These are phyloP conservation scores for Sinotaia quadrata DNA, from an alignment of 2,888 invertebrate genomes.

Conservation along the genomic window DNA sequence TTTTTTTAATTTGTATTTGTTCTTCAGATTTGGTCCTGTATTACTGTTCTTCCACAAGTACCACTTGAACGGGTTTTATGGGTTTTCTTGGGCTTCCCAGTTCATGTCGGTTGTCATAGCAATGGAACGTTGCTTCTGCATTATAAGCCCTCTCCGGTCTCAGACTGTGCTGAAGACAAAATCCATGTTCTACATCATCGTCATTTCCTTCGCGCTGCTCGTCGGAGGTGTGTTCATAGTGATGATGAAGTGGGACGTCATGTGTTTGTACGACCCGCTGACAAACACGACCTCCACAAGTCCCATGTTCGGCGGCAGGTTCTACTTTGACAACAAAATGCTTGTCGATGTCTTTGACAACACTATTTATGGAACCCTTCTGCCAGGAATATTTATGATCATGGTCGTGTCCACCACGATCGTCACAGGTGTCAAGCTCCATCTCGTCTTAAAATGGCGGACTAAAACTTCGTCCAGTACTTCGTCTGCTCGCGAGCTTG, in stretches of 20 bases:
- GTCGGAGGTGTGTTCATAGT: neutral
- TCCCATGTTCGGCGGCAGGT: no score
- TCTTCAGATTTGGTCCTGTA: neutral
- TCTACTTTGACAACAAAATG: neutral
- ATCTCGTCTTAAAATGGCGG: neutral
- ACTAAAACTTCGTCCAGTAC: no score
- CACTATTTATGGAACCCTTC: neutral
- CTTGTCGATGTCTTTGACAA: neutral
- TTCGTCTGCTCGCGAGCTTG: no score
- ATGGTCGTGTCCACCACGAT: neutral
- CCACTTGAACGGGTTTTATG: neutral
- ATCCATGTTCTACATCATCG: conserved; percentile 5
- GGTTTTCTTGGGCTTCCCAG: neutral
- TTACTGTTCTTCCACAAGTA: neutral
- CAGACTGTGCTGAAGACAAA: neutral
- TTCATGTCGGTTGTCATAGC: conserved; percentile 6
- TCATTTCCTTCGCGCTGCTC: neutral
- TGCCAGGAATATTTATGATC: neutral
- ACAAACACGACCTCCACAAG: neutral
- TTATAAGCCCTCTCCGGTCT: neutral
- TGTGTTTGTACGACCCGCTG: neutral
- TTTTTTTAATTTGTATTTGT: no score
- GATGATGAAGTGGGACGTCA: neutral
- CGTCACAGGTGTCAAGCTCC: neutral
- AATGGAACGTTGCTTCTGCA: neutral